Conservation (phyloP, 2,797 vertebrate species). For the Lycodopsis pacificus region DNA sequence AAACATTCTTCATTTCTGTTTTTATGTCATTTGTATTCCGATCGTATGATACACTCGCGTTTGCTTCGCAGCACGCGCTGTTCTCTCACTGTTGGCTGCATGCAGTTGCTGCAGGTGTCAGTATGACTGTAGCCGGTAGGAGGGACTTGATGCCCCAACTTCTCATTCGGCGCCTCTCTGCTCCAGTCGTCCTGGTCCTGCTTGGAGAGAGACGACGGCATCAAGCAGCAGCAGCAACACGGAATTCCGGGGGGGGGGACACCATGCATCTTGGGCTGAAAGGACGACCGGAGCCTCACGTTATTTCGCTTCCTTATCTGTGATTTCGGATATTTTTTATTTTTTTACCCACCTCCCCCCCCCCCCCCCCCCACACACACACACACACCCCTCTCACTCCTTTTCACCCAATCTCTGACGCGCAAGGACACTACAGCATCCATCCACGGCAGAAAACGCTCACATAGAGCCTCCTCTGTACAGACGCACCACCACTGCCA, state of each 20-base stretch:
- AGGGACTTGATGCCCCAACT: slow-evolving; percentile 95
- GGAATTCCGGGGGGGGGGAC: slow-evolving; percentile 71
- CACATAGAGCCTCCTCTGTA: slow-evolving; percentile 81
- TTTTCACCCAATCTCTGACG: slow-evolving; percentile 72
- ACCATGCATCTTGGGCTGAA: slow-evolving; percentile 85
- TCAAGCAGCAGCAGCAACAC: slow-evolving; percentile 54
- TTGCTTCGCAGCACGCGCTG: not conserved
- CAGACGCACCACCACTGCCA: slow-evolving; percentile 73
- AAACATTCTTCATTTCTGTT: too few species aligned
- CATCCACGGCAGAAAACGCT: slow-evolving; percentile 72
- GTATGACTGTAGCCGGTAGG: slow-evolving; percentile 93
- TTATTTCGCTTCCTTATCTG: slow-evolving; percentile 60
- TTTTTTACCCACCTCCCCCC: not conserved
- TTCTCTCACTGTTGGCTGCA: slow-evolving; percentile 51
- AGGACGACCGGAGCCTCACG: slow-evolving; percentile 73
- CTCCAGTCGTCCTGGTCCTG: slow-evolving; percentile 86
- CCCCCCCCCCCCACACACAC: not conserved
- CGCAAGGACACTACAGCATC: slow-evolving; percentile 81
- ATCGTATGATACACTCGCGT: not conserved
- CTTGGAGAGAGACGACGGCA: slow-evolving; percentile 74
- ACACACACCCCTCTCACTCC: slow-evolving; percentile 7
- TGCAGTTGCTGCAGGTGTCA: slow-evolving; percentile 80
- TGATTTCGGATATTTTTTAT: slow-evolving; percentile 56
- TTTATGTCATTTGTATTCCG: not conserved
- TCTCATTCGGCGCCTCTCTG: slow-evolving; percentile 77